Evolutionary conservation across 2,113 vertebrate genomes (phyloP).

Genomic region (Hippocampus abdominalis): DNA sequence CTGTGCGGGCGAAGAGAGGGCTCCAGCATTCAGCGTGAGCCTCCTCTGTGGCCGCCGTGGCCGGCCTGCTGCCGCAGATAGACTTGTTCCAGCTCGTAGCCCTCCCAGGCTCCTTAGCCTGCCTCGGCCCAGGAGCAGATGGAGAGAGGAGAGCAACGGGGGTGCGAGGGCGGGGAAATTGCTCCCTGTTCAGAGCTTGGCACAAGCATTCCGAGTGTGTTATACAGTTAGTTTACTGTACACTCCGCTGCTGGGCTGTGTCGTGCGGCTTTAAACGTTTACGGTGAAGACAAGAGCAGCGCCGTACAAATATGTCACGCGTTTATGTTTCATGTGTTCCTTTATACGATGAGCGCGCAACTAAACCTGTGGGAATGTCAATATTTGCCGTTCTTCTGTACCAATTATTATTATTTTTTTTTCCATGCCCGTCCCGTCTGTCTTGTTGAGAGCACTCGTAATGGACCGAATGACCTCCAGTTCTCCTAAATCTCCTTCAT

Average conservation of each 20-base stretch:
- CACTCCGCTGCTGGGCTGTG: constrained; percentile 29
- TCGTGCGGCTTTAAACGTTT: constrained; percentile 40
- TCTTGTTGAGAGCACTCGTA: constrained; percentile 42
- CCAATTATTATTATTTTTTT: neutral
- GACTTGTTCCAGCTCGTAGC: constrained; percentile 73
- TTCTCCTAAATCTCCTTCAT: constrained; percentile 64
- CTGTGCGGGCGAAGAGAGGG: constrained; percentile 62
- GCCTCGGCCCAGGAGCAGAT: constrained; percentile 67
- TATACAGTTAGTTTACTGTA: constrained; percentile 62
- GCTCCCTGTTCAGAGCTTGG: constrained; percentile 57
- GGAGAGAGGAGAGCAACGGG: constrained; percentile 60
- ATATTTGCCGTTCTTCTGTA: constrained; percentile 23
- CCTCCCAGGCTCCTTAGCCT: constrained; percentile 65
- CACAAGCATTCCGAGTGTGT: constrained; percentile 44
- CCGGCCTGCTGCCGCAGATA: constrained; percentile 75
- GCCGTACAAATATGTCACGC: neutral
- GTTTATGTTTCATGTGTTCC: constrained; percentile 8
- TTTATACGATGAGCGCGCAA: constrained; percentile 13
- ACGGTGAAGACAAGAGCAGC: neutral
- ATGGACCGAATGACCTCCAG: constrained; percentile 61
- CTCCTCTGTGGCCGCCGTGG: constrained; percentile 61
- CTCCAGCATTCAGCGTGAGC: constrained; percentile 59
- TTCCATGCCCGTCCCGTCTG: constrained; percentile 19
- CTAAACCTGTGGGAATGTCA: constrained; percentile 22
- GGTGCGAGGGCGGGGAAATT: constrained; percentile 49